Base-by-base conservation (phyloP, 2,113 vertebrate species). In the Gopherus flavomarginatus region DNA sequence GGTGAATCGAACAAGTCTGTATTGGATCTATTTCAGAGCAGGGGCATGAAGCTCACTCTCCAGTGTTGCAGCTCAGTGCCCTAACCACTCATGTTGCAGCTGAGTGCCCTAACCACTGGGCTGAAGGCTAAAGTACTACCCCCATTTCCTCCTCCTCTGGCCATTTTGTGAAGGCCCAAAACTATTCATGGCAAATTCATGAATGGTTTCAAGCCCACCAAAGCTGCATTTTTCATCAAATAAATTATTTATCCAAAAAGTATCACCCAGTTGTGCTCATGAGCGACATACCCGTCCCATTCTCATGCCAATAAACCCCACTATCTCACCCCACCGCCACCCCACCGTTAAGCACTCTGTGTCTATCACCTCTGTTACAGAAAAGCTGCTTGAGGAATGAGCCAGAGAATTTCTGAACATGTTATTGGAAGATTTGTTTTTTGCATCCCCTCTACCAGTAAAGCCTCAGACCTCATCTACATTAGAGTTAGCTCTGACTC, bases 381-480 rank as follows among this genome's bases (percentile, higher is more conserved):
- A 2, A 95, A 84, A 84, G n/a, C 17, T 93, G 56, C 86, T 90
- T 91, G 89, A 88, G 90, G 80, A 90, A 75, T 50, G 7, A 26
- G 88, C 78, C 35, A 85, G 26, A 90, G 75, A 92, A 91, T 94
- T 95, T 95, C 87, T 96, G 93, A 90, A 92, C 93, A 94, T 85
- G 49, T 85, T 62, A 57, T 11, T n/a, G 19, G 9, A 83, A 93
- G 86, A 12, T 57, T 57, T 57, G 56, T 11, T 27, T 92, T 93
- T 81, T 81, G 80, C 62, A 81, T 83, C 95, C 93, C n/a, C 79
- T 6, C 49, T 86, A 5, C 29, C 78, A 92, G 78, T 85, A 8
- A 80, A 81, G 89, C 85, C 49, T 53, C 38, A 8, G 57, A 7
- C 1, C 12, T 59, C 78, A 62, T 50, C 31, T 50, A 62, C 79